Evolutionary conservation across 2,888 invertebrate species (phyloP), one percentile per base, ranked within the genome.

Genomic region (Pammene fasciana): DNA sequence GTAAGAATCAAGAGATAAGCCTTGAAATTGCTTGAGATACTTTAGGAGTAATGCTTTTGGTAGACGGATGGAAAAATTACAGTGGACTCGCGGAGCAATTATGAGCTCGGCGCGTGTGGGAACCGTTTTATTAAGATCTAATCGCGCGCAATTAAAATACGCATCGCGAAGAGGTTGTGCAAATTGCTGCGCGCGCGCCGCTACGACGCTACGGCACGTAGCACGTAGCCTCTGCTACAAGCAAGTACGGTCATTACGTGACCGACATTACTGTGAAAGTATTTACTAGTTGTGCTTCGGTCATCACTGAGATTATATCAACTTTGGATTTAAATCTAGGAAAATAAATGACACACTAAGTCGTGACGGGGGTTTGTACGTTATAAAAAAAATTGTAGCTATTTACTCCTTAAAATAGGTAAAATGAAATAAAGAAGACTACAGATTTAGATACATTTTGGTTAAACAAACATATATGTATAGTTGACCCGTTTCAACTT

Each of bases 61-160:
- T 34, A 9, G 14, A 18, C 5, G 7, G 48, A 50, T 50, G 13
- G 0, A 14, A 34, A 65, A 65, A 70, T 65, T 70, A 65, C 70
- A 56, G 83, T 81, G 79, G 80, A 83, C 88, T 85, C 85, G 77
- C 85, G 82, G 85, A 84, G 82, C 88, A 90, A 91, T 92, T 91
- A 86, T 86, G 78, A 77, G 79, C 75, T 78, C 78, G 73, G 80
- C 86, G 87, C 87, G 85, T 87, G 88, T 87, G 86, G 87, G 86
- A 89, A 90, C 85, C 89, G 87, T 89, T 89, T 89, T 89, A 90
- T 91, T 89, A 89, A 89, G 88, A 90, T 90, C 91, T 90, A 90
- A 92, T 91, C 89, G 84, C 78, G 75, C 75, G 85, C 87, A 90
- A 91, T 90, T 90, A 90, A 89, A 90, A 90, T 86, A 88, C 86